Base-by-base conservation (phyloP, 37 sponge, comb jelly and placozoan genomes). In the Corticium candelabrum region DNA sequence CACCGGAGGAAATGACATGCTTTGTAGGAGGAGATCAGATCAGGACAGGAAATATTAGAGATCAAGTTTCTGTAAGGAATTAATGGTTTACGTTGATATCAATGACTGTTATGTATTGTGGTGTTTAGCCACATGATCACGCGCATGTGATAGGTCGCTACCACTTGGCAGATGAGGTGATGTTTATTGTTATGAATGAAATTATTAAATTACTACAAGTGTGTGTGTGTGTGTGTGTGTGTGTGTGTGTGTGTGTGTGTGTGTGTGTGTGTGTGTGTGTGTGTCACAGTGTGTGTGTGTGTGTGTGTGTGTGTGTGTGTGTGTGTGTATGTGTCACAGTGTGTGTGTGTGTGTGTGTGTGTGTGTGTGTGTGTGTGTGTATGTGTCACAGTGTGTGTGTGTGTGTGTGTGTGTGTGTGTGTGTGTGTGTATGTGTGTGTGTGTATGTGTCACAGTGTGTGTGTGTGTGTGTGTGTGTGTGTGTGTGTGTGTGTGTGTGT, bases 1-100 rank as follows among this genome's bases (percentile, higher is more conserved):
- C 72, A 29, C 83, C 88, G 29, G 82, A 83, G 39, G 89, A 90
- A 41, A 89, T 97, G n/a, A 95, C 99, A 0, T 84, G 85, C 73
- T 88, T 97, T 33, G 80, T 97, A 37, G 90, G 90, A 35, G 99
- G 99, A 1, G 82, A 89, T 71, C 89, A 89, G 78, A 76, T 89
- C 35, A 81, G 72, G 50, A 90, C 92, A 3, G 99, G 90, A 0
- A 76, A 91, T 11, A 70, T 78, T 15, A 76, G 82, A 41, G 69
- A 85, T 3, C 93, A 92, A 84, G 84, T 89, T 31, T 80, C 84
- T 15, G 96, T 96, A 81, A 84, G 90, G 75, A 7, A 4, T 43
- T 11, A 43, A 4, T 43, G 11, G 4, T 11, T 43, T 11, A 43
- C 56, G 4, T 11, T n/a, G n/a, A n/a, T n/a, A n/a, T n/a, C n/a